phyloP scores from a whole-genome alignment of 2,888 invertebrate genomes.

The Pollenia labialis region DNA sequence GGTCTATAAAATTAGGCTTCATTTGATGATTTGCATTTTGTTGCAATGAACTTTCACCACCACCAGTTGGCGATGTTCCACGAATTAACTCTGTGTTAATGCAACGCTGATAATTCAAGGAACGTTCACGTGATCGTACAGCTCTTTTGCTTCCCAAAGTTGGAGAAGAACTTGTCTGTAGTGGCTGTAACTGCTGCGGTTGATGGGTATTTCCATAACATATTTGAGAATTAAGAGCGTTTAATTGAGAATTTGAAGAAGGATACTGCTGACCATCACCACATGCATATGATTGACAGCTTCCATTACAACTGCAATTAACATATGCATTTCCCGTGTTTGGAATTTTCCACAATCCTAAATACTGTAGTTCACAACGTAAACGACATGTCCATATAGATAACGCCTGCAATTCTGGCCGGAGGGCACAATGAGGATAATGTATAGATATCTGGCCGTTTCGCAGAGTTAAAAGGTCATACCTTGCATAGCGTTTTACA shows the following conservation, averaged over 20 bases:
- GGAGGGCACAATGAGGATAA: constrained; percentile 89
- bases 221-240: constrained; percentile 27
- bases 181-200: constrained; percentile 25
- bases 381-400: constrained; percentile 85
- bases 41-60: constrained; percentile 18
- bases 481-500: constrained; percentile 86
- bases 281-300: constrained; percentile 75
- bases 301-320: constrained; percentile 71
- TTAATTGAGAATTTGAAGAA: constrained; percentile 34
- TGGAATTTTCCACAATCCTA: constrained; percentile 65
- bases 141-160: constrained; percentile 47
- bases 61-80: constrained; percentile 26
- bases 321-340: constrained; percentile 59
- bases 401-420: constrained; percentile 81
- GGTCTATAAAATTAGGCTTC: constrained; percentile 79
- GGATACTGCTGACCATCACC: constrained; percentile 73
- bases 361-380: constrained; percentile 65
- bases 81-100: constrained; percentile 47
- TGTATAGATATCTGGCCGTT: constrained; percentile 88
- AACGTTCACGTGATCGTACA: constrained; percentile 58
- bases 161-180: constrained; percentile 46
- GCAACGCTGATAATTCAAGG: constrained; percentile 58
- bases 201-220: constrained; percentile 38
- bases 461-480: constrained; percentile 89
- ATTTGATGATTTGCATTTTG: constrained; percentile 33